Conservation (phyloP, 2,797 vertebrate species). For the Diceros bicornis region DNA sequence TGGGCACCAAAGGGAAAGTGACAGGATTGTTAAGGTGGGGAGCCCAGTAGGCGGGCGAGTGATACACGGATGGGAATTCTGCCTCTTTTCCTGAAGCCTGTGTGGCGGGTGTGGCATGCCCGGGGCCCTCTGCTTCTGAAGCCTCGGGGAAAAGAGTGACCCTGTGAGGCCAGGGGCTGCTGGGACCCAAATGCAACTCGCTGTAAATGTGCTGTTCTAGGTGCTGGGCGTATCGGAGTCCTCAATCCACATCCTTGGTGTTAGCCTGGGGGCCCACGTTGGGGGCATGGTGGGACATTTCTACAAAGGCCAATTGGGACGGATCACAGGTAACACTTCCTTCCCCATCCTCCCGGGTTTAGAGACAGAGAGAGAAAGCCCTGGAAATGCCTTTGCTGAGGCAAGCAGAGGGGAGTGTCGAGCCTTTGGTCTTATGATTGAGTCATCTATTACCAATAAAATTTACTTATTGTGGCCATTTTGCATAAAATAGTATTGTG, state of each 20-base stretch:
- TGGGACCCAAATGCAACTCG: neutral
- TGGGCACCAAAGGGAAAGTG: neutral
- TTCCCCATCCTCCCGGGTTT: neutral
- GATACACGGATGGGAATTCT: neutral
- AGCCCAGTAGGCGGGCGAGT: neutral
- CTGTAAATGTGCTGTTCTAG: constrained; percentile 85
- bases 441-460: neutral
- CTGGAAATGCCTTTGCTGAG: neutral
- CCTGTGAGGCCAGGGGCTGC: neutral
- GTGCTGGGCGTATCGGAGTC: constrained; percentile 90
- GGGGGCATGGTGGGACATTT: constrained; percentile 95
- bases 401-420: neutral
- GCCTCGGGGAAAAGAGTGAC: neutral
- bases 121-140: neutral
- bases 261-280: constrained; percentile 97
- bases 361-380: neutral
- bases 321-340: constrained; percentile 94
- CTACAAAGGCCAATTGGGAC: constrained; percentile 93
- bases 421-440: neutral
- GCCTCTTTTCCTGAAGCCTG: neutral
- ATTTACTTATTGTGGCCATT: neutral
- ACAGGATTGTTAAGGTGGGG: neutral
- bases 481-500: neutral
- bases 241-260: constrained; percentile 96
- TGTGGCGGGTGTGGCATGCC: neutral